Conservation (phyloP, 2,888 invertebrate species). For the Zaprionus bogoriensis region DNA sequence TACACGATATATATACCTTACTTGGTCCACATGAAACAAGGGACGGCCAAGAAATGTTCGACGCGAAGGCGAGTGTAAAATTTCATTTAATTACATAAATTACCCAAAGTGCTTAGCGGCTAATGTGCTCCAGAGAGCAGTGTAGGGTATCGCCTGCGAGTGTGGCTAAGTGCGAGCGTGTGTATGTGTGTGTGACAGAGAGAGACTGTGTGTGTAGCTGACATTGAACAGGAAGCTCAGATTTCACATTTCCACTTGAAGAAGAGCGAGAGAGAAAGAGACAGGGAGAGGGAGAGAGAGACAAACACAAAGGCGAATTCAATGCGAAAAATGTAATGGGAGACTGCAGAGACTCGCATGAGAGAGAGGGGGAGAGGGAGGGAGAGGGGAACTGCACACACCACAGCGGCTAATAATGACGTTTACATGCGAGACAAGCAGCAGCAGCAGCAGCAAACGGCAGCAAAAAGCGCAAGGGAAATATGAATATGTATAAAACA, state of each 20-base stretch:
- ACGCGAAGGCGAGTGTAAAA: conserved; percentile 55
- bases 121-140: conserved; percentile 15
- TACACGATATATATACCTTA: no score
- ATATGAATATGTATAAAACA: conserved; percentile 66
- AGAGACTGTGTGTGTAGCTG: conserved; percentile 26
- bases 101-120: conserved; percentile 61
- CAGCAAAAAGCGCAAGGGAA: conserved; percentile 59
- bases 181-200: not conserved
- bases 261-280: not conserved
- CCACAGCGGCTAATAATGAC: conserved; percentile 64
- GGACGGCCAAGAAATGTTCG: conserved; percentile 26
- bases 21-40: no score
- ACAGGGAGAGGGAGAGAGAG: conserved; percentile 3
- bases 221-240: conserved; percentile 76
- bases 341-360: conserved; percentile 31
- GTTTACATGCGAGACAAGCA: conserved; percentile 60
- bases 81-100: conserved; percentile 77
- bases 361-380: not conserved
- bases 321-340: conserved; percentile 55
- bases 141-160: not conserved
- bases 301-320: conserved; percentile 31
- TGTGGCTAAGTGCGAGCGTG: not conserved
- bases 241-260: conserved; percentile 53
- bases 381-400: not conserved
- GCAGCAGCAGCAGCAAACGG: conserved; percentile 21